phyloP scores from a whole-genome alignment of 2,797 vertebrate genomes.

The Manis javanica region DNA sequence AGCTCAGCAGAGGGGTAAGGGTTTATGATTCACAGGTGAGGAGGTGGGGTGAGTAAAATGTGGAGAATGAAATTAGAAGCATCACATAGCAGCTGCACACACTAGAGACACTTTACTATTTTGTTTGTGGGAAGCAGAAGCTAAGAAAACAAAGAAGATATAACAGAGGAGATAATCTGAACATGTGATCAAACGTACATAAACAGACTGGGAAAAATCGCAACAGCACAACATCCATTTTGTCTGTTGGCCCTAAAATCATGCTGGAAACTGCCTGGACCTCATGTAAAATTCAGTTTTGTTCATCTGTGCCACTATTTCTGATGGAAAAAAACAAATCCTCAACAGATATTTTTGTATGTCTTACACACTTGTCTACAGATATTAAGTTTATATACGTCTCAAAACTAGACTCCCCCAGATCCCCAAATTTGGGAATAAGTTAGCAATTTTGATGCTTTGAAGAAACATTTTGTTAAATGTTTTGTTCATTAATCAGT shows the following conservation, averaged over 20 bases:
- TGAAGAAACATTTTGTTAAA: background rate
- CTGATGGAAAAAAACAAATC: background rate
- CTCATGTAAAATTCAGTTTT: background rate
- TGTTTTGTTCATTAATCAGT: background rate
- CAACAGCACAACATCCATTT: background rate
- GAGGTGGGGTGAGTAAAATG: background rate
- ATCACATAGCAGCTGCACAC: background rate
- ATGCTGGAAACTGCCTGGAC: background rate
- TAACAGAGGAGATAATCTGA: background rate
- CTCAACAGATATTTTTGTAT: background rate
- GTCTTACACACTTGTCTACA: background rate
- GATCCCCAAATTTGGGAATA: background rate
- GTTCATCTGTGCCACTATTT: background rate
- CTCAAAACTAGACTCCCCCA: background rate
- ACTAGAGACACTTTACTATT: background rate
- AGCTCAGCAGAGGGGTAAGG: background rate
- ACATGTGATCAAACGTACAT: accelerated
- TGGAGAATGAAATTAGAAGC: background rate
- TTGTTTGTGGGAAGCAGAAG: constrained; percentile 10
- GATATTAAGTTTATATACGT: background rate
- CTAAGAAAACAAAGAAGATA: background rate
- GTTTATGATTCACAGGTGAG: constrained; percentile 22
- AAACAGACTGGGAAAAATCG: background rate
- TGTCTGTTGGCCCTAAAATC: background rate
- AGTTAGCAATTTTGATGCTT: background rate